Percentiles rank a stretch among this genome's conserved stretches.
These are phyloP conservation scores for Leucopsar rothschildi DNA, from an alignment of 2,113 vertebrate genomes.

Conservation along the genomic window DNA sequence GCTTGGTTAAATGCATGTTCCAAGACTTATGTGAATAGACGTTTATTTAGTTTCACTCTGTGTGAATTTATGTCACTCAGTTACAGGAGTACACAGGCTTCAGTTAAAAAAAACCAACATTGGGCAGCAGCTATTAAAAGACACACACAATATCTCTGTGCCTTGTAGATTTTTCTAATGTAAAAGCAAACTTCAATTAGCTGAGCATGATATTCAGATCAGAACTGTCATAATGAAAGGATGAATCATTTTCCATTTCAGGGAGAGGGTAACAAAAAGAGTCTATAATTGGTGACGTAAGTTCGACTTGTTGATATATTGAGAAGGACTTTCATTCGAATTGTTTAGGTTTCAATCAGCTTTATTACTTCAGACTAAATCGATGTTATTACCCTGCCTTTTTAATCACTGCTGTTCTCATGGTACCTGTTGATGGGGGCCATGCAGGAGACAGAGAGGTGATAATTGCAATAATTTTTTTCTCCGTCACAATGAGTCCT, in stretches of 20 bases:
- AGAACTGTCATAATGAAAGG: slow-evolving; percentile 37
- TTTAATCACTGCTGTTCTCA: neutral
- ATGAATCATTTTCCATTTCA: slow-evolving; percentile 51
- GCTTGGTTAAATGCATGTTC: neutral
- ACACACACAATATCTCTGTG: neutral
- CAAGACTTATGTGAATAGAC: neutral
- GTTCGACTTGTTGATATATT: neutral
- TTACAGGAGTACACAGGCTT: neutral
- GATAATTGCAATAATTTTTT: neutral
- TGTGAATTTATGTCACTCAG: neutral
- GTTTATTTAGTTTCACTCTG: neutral
- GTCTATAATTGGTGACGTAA: neutral
- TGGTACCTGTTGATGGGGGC: neutral
- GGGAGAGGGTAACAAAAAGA: neutral
- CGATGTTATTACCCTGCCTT: neutral
- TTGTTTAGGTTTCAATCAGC: neutral
- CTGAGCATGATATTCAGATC: neutral
- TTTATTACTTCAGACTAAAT: neutral
- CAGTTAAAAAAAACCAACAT: neutral
- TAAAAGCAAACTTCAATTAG: slow-evolving; percentile 45
- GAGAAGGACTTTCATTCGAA: neutral
- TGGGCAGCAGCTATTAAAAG: neutral
- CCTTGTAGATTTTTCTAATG: neutral
- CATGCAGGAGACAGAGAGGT: neutral
- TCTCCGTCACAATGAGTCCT: neutral